Evolutionary conservation across 2,888 invertebrate species (phyloP), one percentile per base, ranked within the genome.

Genomic region (Drosophila pegasa): DNA sequence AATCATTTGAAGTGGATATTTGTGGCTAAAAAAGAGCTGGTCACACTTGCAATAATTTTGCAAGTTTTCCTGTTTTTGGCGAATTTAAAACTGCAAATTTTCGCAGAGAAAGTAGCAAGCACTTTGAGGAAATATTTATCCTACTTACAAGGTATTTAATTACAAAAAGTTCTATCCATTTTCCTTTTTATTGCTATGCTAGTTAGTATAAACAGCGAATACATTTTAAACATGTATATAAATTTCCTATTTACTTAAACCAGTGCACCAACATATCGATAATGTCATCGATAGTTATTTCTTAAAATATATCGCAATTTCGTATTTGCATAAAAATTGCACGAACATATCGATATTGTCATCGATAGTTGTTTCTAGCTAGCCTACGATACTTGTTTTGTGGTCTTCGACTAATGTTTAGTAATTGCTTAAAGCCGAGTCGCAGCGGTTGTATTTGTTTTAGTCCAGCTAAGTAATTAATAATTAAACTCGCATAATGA

Each of bases 401-500:
- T 33, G 18, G 31, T 29, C 47, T 35, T 25, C 8, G 48, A 40
- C 29, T 69, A 25, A 31, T 16, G 22, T 45, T 75, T 67, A 76
- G 75, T 76, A 51, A 61, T 51, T 61, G 58, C 27, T 71, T 71
- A 58, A 31, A 63, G 41, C 47, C 62, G 51, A 45, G 37, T 12
- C 16, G 45, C 16, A 60, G 38, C 57, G 58, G 75, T 78, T 63
- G 29, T 16, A 41, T 10, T 61, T 70, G 10, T 48, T 50, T 31
- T 52, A 14, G 8, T 50, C 5, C 7, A 27, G 1, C 14, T 14
- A 37, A 47, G 20, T 22, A n/a, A 51, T 57, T 57, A 41, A 50
- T 22, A 35, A n/a, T 22, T 16, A 12, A 9, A 61, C 47, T 37
- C 8, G 33, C 51, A 64, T 27, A 31, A 92, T 92, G 92, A 89